phyloP scores from a whole-genome alignment of 2,113 vertebrate genomes.

The Piaya cayana region DNA sequence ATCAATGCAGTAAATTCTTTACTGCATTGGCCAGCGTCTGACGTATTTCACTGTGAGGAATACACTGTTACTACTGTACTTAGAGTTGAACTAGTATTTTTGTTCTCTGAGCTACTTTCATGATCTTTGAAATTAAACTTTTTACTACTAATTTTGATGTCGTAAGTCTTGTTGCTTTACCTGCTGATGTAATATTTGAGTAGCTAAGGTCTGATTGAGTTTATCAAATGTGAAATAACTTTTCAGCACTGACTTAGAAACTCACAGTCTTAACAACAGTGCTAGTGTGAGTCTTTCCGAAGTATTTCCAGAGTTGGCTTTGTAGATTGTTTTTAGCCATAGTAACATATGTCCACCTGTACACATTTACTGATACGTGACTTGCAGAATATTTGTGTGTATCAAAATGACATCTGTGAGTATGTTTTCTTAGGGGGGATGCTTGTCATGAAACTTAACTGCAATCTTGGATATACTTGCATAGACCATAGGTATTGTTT shows the following conservation, averaged over 20 bases:
- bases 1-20: not conserved
- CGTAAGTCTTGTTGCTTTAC: not conserved
- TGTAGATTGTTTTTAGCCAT: not conserved
- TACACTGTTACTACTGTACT: not conserved
- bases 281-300: not conserved
- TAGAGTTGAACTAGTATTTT: not conserved
- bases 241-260: not conserved
- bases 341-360: not conserved
- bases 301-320: not conserved
- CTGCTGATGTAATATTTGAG: not conserved
- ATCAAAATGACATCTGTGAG: not conserved
- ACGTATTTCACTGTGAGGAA: not conserved
- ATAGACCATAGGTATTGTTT: not conserved
- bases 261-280: not conserved
- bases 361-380: not conserved
- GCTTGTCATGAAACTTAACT: not conserved
- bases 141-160: not conserved
- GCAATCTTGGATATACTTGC: not conserved
- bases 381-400: not conserved
- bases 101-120: not conserved
- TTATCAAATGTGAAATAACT: not conserved
- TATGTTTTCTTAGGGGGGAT: accelerated
- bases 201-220: not conserved
- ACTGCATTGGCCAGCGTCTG: not conserved
- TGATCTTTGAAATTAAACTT: not conserved